Evolutionary conservation across 2,888 invertebrate species (phyloP).

Genomic region (Axea sp.): DNA sequence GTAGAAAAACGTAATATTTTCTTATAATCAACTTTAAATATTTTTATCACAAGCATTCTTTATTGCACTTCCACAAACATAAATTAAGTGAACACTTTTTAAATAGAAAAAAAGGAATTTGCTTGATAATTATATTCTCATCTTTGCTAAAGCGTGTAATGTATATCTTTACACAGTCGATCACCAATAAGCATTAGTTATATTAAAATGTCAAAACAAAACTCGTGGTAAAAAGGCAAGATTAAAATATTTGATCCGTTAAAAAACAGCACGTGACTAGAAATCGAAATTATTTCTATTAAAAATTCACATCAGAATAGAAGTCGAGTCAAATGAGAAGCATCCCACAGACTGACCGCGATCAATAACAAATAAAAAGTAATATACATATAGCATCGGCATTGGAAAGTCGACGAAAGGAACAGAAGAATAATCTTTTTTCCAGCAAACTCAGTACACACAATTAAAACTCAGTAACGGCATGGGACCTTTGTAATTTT

Average conservation of each 20-base stretch:
- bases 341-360: conserved; percentile 1
- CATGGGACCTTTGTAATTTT: conserved; percentile 15
- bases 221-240: conserved; percentile 16
- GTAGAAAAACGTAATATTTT: conserved; percentile 23
- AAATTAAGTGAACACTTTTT: too few species aligned
- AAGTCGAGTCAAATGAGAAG: conserved; percentile 13
- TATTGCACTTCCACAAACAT: too few species aligned
- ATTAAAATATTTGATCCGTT: conserved; percentile 39
- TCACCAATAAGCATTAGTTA: conserved; percentile 18
- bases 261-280: conserved; percentile 32
- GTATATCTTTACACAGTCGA: conserved; percentile 1
- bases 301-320: conserved; percentile 37
- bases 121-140: too few species aligned
- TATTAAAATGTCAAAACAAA: conserved; percentile 39
- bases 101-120: too few species aligned
- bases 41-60: not conserved
- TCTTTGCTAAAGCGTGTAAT: not conserved
- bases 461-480: conserved; percentile 27
- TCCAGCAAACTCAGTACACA: conserved; percentile 10
- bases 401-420: not conserved
- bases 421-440: conserved; percentile 11
- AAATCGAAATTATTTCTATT: conserved; percentile 9
- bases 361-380: conserved; percentile 42
- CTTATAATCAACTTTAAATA: conserved; percentile 22
- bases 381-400: conserved; percentile 9